Percentiles rank a stretch among this genome's conserved stretches.
phyloP scores from a whole-genome alignment of 2,113 vertebrate genomes.

The Macquaria ambigua region DNA sequence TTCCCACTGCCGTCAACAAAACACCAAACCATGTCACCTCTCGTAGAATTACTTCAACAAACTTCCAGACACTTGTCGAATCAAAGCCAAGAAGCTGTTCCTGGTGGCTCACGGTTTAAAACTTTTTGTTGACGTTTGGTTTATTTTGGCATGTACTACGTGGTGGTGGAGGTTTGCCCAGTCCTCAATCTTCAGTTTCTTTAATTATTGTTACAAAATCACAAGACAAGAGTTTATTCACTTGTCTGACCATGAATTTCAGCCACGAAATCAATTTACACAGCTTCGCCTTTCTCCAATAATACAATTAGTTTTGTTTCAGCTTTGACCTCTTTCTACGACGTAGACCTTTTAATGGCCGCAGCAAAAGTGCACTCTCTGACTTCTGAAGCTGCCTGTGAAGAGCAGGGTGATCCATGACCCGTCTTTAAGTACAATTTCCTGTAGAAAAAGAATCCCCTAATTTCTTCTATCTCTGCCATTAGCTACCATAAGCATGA shows the following conservation, averaged over 20 bases:
- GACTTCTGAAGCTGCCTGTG: constrained; percentile 69
- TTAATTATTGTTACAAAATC: constrained; percentile 31
- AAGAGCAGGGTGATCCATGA: constrained; percentile 80
- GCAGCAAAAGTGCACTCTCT: constrained; percentile 60
- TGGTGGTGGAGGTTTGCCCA: neutral
- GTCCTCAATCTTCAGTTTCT: constrained; percentile 28
- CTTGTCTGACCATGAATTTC: constrained; percentile 51
- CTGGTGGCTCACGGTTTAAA: neutral
- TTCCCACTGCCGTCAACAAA: constrained; percentile 14
- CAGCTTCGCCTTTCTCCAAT: constrained; percentile 53
- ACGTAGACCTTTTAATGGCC: constrained; percentile 58
- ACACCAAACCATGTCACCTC: constrained; percentile 28
- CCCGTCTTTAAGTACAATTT: constrained; percentile 84
- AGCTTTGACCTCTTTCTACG: constrained; percentile 50
- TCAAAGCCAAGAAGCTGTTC: constrained; percentile 32
- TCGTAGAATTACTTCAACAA: constrained; percentile 6
- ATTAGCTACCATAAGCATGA: constrained; percentile 84
- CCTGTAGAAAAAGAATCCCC: constrained; percentile 80
- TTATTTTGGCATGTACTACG: neutral
- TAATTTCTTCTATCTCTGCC: constrained; percentile 82
- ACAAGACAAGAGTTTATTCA: constrained; percentile 45
- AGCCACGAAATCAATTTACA: constrained; percentile 57
- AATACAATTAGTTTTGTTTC: constrained; percentile 55
- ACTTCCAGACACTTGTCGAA: constrained; percentile 10
- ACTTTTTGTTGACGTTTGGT: constrained; percentile 12